Percentiles rank a stretch among this genome's conserved stretches.
phyloP scores from a whole-genome alignment of 2,113 vertebrate genomes.

The Pedionomus torquatus region DNA sequence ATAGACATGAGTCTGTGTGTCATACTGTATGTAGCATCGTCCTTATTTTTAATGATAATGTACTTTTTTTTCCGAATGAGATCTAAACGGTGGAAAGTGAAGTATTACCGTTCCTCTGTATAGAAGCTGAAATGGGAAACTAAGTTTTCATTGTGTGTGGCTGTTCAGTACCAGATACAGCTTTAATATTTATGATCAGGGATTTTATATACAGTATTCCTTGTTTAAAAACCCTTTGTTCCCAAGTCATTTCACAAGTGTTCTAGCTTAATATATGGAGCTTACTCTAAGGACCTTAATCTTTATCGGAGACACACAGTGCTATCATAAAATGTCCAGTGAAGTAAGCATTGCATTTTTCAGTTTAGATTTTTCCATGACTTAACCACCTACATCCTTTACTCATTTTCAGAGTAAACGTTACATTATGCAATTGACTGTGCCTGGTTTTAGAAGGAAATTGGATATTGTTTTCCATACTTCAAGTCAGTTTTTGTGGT shows the following conservation, averaged over 20 bases:
- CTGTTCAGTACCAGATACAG: constrained; percentile 1
- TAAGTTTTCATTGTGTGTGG: background rate
- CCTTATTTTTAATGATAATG: constrained; percentile 91
- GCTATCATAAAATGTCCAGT: background rate
- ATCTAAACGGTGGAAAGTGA: constrained; percentile 85
- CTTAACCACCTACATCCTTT: background rate
- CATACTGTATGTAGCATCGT: constrained; percentile 87
- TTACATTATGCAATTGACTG: background rate
- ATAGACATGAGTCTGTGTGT: constrained; percentile 97
- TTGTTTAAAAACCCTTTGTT: background rate
- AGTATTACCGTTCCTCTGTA: constrained; percentile 73
- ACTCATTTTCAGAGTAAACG: constrained; percentile 8
- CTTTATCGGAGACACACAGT: background rate
- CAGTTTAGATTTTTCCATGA: background rate
- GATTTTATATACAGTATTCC: constrained; percentile 55
- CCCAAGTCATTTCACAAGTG: background rate
- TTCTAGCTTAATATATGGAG: background rate
- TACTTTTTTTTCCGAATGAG: constrained; percentile 92
- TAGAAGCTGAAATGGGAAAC: constrained; percentile 29
- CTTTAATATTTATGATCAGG: constrained; percentile 64
- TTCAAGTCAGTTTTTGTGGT: background rate
- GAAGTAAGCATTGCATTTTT: background rate
- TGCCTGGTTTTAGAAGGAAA: background rate
- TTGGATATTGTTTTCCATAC: background rate
- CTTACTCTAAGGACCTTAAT: background rate